These are phyloP conservation scores for Lampropteryx suffumata DNA, from an alignment of 2,888 invertebrate species.

Conservation along the genomic window DNA sequence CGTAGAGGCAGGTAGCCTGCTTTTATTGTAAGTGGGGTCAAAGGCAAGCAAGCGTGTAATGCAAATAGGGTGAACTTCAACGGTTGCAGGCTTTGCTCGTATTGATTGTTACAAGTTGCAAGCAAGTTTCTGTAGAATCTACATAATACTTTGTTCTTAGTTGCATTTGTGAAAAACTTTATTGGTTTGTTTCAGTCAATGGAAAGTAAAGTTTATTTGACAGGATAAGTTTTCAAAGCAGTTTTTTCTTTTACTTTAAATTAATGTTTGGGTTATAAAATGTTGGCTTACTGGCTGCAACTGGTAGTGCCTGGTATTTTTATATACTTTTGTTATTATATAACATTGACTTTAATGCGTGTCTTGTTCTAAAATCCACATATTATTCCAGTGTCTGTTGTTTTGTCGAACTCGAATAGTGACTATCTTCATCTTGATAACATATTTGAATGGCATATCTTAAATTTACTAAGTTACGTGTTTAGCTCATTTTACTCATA, in stretches of 20 bases:
- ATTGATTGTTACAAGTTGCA: constrained; percentile 52
- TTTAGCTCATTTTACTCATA: too few relatives aligned
- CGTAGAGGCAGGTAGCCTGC: neutral
- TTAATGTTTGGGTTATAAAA: neutral
- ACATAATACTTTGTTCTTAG: constrained; percentile 23
- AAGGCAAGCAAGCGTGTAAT: constrained; percentile 47
- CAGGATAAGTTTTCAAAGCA: neutral
- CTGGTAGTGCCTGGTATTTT: too few relatives aligned
- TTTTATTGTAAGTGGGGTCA: neutral
- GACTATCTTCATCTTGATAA: too few relatives aligned
- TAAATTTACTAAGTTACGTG: too few relatives aligned
- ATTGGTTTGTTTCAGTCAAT: constrained; percentile 14
- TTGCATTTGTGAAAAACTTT: constrained; percentile 18
- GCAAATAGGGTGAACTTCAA: constrained; percentile 55
- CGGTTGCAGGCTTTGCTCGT: constrained; percentile 49
- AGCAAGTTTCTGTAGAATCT: constrained; percentile 27
- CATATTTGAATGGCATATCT: too few relatives aligned
- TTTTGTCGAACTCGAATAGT: too few relatives aligned
- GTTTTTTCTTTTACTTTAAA: neutral
- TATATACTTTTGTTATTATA: too few relatives aligned
- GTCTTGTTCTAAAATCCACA: too few relatives aligned
- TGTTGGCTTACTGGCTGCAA: too few relatives aligned
- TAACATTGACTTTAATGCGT: too few relatives aligned
- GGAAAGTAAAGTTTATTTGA: neutral
- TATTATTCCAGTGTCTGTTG: too few relatives aligned